These are phyloP conservation scores for Hesperophylax magnus DNA, from an alignment of 1,140 invertebrate genomes.

Conservation along the genomic window DNA sequence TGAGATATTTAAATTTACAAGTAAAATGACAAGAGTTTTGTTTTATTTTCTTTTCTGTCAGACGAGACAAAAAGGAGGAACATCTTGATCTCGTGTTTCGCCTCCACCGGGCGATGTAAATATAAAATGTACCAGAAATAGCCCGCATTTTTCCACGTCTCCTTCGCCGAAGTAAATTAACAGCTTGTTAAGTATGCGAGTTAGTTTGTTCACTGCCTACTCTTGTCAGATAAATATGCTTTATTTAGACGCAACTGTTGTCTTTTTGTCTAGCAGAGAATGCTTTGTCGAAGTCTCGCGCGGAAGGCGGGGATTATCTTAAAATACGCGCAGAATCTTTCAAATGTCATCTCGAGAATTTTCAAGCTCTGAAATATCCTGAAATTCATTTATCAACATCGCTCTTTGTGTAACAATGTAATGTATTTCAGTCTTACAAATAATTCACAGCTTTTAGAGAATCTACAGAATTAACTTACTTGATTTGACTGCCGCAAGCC, in stretches of 20 bases:
- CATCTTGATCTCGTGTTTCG: constrained; percentile 2
- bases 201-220: constrained; percentile 28
- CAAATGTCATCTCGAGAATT: not conserved
- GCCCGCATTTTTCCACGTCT: constrained; percentile 49
- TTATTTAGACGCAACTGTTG: constrained; percentile 13
- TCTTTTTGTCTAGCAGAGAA: constrained; percentile 18
- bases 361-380: not conserved
- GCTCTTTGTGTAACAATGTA: too few relatives aligned
- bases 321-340: constrained; percentile 14
- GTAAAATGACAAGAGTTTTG: constrained; percentile 15
- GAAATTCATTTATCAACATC: too few relatives aligned
- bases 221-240: constrained; percentile 38
- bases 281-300: constrained; percentile 12
- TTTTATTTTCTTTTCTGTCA: not conserved
- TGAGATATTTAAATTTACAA: constrained; percentile 6
- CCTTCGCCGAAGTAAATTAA: constrained; percentile 50
- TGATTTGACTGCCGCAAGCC: too few relatives aligned
- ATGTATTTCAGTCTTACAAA: too few relatives aligned
- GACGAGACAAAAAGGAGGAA: not conserved
- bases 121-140: constrained; percentile 35
- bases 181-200: constrained; percentile 52
- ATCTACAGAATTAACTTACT: too few relatives aligned
- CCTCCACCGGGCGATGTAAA: constrained; percentile 19
- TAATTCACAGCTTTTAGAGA: too few relatives aligned
- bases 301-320: constrained; percentile 11